Conservation (phyloP, 2,888 invertebrate species). For the Esperia sulphurella region DNA sequence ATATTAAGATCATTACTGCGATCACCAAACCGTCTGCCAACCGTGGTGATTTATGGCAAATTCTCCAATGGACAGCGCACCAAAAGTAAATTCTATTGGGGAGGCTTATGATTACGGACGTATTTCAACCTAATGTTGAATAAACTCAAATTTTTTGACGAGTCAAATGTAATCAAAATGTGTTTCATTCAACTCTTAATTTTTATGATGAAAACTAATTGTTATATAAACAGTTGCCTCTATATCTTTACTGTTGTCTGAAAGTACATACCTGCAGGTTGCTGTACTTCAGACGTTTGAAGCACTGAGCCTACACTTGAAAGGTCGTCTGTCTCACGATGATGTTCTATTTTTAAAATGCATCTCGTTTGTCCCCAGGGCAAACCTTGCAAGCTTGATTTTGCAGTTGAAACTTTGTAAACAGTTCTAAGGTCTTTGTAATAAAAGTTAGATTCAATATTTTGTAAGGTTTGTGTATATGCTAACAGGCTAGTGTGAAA, state of each 20-base stretch:
- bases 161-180: too few relatives aligned
- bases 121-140: too few relatives aligned
- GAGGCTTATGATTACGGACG: too few relatives aligned
- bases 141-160: too few relatives aligned
- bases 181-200: too few relatives aligned
- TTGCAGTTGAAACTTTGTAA: background rate
- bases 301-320: slow-evolving; percentile 28
- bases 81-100: too few relatives aligned
- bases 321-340: slow-evolving; percentile 33
- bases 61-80: too few relatives aligned
- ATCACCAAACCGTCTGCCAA: too few relatives aligned
- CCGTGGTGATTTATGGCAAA: too few relatives aligned
- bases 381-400: background rate
- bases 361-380: slow-evolving; percentile 8
- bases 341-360: slow-evolving; percentile 27
- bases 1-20: too few relatives aligned
- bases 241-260: background rate
- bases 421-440: background rate
- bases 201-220: too few relatives aligned
- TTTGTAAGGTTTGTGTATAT: background rate
- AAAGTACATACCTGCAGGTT: slow-evolving; percentile 2
- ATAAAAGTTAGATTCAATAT: background rate
- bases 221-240: background rate
- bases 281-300: slow-evolving; percentile 23
- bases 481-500: background rate